phyloP scores from a whole-genome alignment of 2,888 invertebrate species.

The Caenorhabditis auriculariae region DNA sequence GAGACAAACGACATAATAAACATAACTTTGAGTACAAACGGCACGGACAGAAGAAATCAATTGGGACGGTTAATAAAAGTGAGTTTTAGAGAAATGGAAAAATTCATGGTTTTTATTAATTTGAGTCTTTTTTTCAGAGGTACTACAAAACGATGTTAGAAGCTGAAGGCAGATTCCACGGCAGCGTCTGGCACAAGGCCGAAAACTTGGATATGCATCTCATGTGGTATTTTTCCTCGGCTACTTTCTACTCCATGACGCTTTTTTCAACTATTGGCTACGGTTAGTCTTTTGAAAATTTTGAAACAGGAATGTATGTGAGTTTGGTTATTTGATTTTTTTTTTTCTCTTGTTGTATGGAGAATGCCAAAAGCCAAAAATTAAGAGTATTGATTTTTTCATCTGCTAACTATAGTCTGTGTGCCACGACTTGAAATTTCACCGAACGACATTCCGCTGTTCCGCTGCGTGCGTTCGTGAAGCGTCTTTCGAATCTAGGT shows the following conservation, averaged over 20 bases:
- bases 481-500: too few relatives aligned
- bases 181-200: constrained; percentile 49
- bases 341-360: too few relatives aligned
- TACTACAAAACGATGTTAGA: constrained; percentile 49
- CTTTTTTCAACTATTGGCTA: constrained; percentile 54
- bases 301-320: too few relatives aligned
- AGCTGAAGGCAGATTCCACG: constrained; percentile 46
- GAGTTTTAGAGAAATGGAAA: not conserved
- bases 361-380: too few relatives aligned
- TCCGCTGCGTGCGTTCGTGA: too few relatives aligned
- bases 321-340: too few relatives aligned
- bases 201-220: constrained; percentile 51
- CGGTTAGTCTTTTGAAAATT: too few relatives aligned
- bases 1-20: constrained; percentile 26
- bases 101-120: not conserved
- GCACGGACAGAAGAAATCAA: constrained; percentile 20
- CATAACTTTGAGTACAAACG: constrained; percentile 25
- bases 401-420: too few relatives aligned
- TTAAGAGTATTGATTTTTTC: not conserved
- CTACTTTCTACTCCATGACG: constrained; percentile 52
- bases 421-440: too few relatives aligned
- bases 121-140: constrained; percentile 20
- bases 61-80: constrained; percentile 29
- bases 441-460: too few relatives aligned
- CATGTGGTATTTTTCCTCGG: constrained; percentile 46